Conservation (phyloP, 2,888 invertebrate genomes). For the Xestia sexstrigata region DNA sequence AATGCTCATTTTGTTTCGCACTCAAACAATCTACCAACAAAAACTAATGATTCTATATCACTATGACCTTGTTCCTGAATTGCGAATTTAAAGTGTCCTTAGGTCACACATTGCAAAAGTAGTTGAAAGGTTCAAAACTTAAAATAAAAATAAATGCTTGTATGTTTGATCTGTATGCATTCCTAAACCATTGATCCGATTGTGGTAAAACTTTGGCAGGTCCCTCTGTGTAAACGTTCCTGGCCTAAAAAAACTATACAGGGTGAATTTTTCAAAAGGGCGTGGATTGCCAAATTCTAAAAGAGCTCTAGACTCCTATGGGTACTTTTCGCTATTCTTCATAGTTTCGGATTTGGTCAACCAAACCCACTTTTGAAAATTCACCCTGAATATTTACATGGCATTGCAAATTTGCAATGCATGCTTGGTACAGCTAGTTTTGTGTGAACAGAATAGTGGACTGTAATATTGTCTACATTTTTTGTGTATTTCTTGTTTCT, state of each 20-base stretch:
- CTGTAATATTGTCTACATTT: background rate
- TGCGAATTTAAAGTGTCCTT: background rate
- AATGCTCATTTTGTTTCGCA: background rate
- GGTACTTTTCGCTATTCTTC: no score
- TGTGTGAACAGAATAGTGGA: background rate
- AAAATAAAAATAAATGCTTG: background rate
- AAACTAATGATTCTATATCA: background rate
- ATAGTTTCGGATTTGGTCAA: no score
- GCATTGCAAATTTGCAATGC: background rate
- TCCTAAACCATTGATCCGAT: background rate
- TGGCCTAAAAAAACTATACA: background rate
- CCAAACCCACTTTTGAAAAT: no score
- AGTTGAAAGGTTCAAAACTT: background rate
- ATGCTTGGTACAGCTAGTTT: background rate
- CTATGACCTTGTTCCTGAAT: background rate
- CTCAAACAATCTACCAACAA: background rate
- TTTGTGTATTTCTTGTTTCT: background rate
- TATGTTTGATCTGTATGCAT: background rate
- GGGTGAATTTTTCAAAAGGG: no score
- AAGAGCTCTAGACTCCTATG: no score
- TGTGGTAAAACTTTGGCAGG: background rate
- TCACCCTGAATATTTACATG: background rate
- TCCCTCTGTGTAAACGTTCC: background rate
- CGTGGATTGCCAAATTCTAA: no score
- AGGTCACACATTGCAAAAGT: background rate